Evolutionary conservation across 2,113 vertebrate genomes (phyloP), one percentile per base, ranked within the genome.

Genomic region (Tragulus kanchil): DNA sequence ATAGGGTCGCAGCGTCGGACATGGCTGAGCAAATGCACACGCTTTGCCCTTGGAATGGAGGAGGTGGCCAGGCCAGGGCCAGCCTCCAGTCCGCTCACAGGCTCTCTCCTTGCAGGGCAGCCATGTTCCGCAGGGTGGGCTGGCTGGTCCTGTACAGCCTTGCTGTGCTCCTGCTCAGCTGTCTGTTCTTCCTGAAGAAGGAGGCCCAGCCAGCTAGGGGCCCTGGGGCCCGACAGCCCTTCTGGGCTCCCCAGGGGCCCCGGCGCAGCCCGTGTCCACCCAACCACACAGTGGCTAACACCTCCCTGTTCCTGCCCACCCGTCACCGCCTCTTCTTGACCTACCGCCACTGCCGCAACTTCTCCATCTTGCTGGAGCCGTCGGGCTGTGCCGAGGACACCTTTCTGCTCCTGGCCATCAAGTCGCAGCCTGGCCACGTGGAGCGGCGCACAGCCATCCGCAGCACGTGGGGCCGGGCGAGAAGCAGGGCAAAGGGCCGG

Each of bases 311-410:
- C 25, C 94, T 99, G 31, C 99, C 99, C 0, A 94, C 97, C 89
- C 95, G 95, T 7, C 99, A 99, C 81, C 98, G 97, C 0, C 0
- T 98, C 56, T 99, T 99, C 96, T 59, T 99, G 82, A 99, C 96
- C 0, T 99, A 99, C 95, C 98, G 97, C 73, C 99, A 99, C 96
- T 99, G 99, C 96, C 87, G 98, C 81, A 97, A 97, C 86, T 99
- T 99, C 97, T 97, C 97, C 0, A 61, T 95, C 7, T 94, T 99
- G 93, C 94, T 98, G 92, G 98, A 97, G 78, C 99, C 99, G 12
- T 97, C 98, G 0, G 42, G 73, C 91, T 99, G 99, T 50, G 95
- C 85, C 2, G 6, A 77, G 14, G 98, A 98, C 56, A 98, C 98
- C 0, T 99, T 98, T 93, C 98, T 99, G 84, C 90, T 99, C 83